A percentile compares a stretch with the other conserved stretches of the same genome.
These are phyloP conservation scores for Phylloscopus whistleri DNA, from an alignment of 2,113 vertebrate species.

Conservation along the genomic window DNA sequence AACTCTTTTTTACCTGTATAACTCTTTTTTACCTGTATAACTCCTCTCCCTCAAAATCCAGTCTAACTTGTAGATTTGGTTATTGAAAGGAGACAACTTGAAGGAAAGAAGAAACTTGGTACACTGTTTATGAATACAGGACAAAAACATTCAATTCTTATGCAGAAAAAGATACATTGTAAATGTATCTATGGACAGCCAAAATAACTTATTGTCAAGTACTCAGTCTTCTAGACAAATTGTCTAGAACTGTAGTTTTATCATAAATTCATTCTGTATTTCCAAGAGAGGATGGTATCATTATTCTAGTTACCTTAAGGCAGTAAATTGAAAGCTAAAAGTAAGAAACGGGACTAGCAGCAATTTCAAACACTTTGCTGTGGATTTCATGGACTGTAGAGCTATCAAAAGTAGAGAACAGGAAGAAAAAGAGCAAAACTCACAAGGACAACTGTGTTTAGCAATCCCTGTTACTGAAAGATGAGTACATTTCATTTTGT, in stretches of 20 bases:
- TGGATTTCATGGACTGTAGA: neutral
- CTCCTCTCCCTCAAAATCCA: neutral
- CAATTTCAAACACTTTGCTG: neutral
- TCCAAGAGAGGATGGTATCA: neutral
- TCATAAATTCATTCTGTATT: neutral
- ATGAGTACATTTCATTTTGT: neutral
- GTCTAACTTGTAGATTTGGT: neutral
- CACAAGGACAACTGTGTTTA: neutral
- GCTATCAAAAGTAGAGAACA: neutral
- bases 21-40: neutral
- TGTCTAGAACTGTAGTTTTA: neutral
- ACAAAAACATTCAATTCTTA: neutral
- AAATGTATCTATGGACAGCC: neutral
- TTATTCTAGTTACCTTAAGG: neutral
- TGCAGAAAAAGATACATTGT: neutral
- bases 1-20: neutral
- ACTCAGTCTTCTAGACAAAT: neutral
- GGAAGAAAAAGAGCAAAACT: neutral
- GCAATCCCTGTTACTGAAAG: neutral
- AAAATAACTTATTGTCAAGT: neutral
- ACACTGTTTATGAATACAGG: neutral
- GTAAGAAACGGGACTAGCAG: neutral
- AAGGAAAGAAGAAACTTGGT: neutral
- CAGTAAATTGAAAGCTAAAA: neutral
- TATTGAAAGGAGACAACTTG: neutral